Evolutionary conservation across 1,140 invertebrate genomes (phyloP).

Genomic region (Chironomus tepperi): DNA sequence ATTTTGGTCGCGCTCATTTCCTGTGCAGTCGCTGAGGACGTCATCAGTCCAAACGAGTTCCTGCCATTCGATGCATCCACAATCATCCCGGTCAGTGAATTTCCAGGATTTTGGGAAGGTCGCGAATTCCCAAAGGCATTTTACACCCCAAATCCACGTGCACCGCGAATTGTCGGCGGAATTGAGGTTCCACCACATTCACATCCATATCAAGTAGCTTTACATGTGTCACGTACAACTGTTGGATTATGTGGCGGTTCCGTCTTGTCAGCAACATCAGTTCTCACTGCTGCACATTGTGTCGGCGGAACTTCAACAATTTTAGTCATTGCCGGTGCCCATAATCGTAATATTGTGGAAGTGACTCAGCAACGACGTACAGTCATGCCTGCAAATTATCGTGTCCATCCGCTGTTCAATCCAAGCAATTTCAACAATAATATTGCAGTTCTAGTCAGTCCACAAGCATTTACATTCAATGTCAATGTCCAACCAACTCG

Average conservation of each 20-base stretch:
- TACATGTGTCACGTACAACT: conserved; percentile 41
- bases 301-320: neutral
- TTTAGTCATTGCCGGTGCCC: neutral
- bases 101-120: neutral
- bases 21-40: neutral
- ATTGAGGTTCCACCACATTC: conserved; percentile 39
- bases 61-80: neutral
- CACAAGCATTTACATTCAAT: neutral
- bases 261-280: conserved; percentile 46
- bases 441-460: neutral
- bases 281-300: conserved; percentile 29
- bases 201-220: conserved; percentile 45
- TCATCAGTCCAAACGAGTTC: neutral
- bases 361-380: neutral
- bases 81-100: neutral
- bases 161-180: conserved; percentile 38
- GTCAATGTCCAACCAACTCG: neutral
- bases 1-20: neutral
- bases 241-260: conserved; percentile 45
- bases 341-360: neutral
- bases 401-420: neutral
- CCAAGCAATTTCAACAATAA: neutral
- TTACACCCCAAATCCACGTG: neutral
- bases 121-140: neutral
- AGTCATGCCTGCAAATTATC: neutral